A percentile compares a stretch with the other conserved stretches of the same genome.
Evolutionary conservation across 1,140 invertebrate genomes (phyloP).

Genomic region (Oncopodura yosiiana): DNA sequence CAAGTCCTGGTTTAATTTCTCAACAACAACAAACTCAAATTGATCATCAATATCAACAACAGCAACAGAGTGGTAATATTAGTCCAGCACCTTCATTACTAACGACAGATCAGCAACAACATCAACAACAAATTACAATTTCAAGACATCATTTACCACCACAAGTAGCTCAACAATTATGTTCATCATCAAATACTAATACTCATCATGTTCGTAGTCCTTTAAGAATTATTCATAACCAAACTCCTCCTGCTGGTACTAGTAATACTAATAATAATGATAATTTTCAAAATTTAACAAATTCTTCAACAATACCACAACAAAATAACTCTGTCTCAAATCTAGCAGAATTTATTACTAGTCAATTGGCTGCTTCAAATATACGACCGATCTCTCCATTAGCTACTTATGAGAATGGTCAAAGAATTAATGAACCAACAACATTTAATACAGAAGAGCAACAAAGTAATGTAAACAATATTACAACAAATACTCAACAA

Average conservation of each 20-base stretch:
- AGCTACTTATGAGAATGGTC: conserved; percentile 15
- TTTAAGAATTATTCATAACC: too few species aligned
- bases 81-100: background rate
- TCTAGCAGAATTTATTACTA: conserved; percentile 34
- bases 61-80: background rate
- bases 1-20: background rate
- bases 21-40: background rate
- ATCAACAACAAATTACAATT: background rate
- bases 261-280: background rate
- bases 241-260: background rate
- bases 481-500: conserved; percentile 1
- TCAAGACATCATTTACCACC: background rate
- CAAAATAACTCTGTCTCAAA: conserved; percentile 18
- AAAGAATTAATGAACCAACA: background rate
- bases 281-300: too few species aligned
- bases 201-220: too few species aligned
- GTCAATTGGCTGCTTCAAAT: conserved; percentile 31
- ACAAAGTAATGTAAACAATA: background rate
- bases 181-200: too few species aligned
- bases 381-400: conserved; percentile 33
- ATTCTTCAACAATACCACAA: too few species aligned
- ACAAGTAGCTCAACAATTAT: too few species aligned
- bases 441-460: background rate
- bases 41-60: conserved; percentile 1
- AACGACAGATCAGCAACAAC: background rate